Evolutionary conservation across 2,888 invertebrate species (phyloP).

Genomic region (Arctia plantaginis): DNA sequence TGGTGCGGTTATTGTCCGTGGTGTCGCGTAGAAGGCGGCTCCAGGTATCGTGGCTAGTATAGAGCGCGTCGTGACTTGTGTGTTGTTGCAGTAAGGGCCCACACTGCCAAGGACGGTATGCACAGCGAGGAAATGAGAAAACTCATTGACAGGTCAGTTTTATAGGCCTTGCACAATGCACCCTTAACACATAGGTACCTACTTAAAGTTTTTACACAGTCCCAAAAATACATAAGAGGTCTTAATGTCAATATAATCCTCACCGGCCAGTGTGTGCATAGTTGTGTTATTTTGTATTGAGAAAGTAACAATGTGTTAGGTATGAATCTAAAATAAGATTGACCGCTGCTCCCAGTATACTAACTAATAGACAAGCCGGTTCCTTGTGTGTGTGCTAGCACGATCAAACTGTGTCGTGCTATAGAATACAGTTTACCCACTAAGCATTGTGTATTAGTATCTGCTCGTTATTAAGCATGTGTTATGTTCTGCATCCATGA

Average conservation of each 20-base stretch:
- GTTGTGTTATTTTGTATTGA: slow-evolving; percentile 8
- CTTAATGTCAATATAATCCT: slow-evolving; percentile 14
- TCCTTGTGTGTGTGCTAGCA: slow-evolving; percentile 77
- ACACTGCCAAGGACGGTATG: slow-evolving; percentile 95
- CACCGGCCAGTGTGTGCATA: slow-evolving; percentile 20
- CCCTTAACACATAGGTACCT: slow-evolving; percentile 31
- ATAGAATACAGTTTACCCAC: slow-evolving; percentile 53
- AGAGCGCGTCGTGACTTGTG: slow-evolving; percentile 84
- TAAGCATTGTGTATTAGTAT: slow-evolving; percentile 72
- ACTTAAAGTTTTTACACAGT: slow-evolving; percentile 30
- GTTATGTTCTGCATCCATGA: slow-evolving; percentile 86
- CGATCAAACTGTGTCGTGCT: slow-evolving; percentile 52
- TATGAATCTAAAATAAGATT: slow-evolving; percentile 19
- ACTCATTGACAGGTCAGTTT: slow-evolving; percentile 98
- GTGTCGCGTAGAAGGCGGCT: slow-evolving; percentile 69
- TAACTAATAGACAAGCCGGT: slow-evolving; percentile 58
- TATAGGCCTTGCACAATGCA: slow-evolving; percentile 60
- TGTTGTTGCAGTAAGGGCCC: slow-evolving; percentile 89
- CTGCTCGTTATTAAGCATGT: slow-evolving; percentile 84
- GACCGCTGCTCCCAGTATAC: slow-evolving; percentile 27
- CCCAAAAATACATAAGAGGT: slow-evolving; percentile 24
- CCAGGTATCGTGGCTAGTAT: slow-evolving; percentile 79
- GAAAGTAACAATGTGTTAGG: slow-evolving; percentile 17
- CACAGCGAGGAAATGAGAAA: slow-evolving; percentile 98
- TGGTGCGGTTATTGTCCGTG: slow-evolving; percentile 63